Conservation (phyloP, 2,113 vertebrate species). For the Dromiciops gliroides region DNA sequence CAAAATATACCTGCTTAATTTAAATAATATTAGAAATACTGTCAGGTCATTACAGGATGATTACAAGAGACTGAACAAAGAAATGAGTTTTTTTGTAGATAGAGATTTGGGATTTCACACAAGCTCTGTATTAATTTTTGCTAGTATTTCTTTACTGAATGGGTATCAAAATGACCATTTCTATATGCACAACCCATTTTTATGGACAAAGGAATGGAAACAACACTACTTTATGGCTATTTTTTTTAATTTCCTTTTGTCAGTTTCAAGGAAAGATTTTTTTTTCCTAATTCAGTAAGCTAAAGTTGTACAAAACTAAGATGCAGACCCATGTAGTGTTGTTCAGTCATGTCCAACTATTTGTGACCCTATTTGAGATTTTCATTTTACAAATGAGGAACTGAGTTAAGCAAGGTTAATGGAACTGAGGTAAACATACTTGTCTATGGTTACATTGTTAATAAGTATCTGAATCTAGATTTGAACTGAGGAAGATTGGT, state of each 20-base stretch:
- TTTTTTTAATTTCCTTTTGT: conserved; percentile 2
- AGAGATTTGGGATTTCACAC: neutral
- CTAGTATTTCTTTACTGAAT: neutral
- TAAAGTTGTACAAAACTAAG: conserved; percentile 46
- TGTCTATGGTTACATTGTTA: neutral
- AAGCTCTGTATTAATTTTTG: neutral
- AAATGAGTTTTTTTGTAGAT: neutral
- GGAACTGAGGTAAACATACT: too few relatives aligned
- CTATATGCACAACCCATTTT: neutral
- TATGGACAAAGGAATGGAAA: conserved; percentile 28
- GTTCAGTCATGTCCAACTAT: neutral
- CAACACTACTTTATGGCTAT: neutral
- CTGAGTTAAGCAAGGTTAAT: too few relatives aligned
- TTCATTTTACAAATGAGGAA: too few relatives aligned
- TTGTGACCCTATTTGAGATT: too few relatives aligned
- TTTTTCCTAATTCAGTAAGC: neutral
- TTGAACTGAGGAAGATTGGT: neutral
- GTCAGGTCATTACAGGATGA: neutral
- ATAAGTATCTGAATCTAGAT: neutral
- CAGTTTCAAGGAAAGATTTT: neutral
- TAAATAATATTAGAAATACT: neutral
- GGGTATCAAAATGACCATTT: neutral
- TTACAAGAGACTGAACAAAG: fast-evolving
- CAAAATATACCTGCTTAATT: neutral
- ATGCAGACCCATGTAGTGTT: conserved; percentile 1